These are phyloP conservation scores for Barnardius zonarius DNA, from an alignment of 2,113 vertebrate genomes.

Conservation along the genomic window DNA sequence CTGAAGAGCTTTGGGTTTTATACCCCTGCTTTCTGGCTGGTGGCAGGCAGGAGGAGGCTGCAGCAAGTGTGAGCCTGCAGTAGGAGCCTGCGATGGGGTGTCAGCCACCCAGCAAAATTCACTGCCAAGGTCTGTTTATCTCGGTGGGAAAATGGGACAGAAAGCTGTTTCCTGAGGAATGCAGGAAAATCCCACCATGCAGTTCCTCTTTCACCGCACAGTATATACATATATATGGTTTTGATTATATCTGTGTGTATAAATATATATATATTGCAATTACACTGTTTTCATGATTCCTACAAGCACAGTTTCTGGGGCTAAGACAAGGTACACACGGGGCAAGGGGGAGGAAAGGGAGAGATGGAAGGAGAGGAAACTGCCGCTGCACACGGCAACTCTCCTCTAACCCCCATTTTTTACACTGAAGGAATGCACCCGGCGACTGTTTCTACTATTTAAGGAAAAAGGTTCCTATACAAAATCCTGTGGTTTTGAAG, in stretches of 20 bases:
- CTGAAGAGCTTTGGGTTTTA: background rate
- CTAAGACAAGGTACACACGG: background rate
- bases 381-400: background rate
- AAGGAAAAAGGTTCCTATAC: conserved; percentile 64
- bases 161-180: background rate
- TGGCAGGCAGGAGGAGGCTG: background rate
- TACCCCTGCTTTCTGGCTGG: background rate
- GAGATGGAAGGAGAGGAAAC: background rate
- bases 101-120: background rate
- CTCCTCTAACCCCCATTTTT: conserved; percentile 26
- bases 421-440: conserved; percentile 25
- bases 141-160: background rate
- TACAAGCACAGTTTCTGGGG: background rate
- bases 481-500: conserved; percentile 58
- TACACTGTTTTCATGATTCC: background rate
- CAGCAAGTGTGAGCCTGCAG: background rate
- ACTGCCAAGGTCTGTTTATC: background rate
- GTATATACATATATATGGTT: background rate
- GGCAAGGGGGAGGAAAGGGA: background rate
- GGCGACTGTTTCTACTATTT: conserved; percentile 52
- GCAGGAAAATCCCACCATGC: background rate
- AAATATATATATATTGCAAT: background rate
- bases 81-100: background rate
- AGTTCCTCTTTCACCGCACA: background rate
- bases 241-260: background rate